Evolutionary conservation across 1,140 invertebrate species (phyloP), one percentile per base, ranked within the genome.

Genomic region (Drosophila mojavensis): DNA sequence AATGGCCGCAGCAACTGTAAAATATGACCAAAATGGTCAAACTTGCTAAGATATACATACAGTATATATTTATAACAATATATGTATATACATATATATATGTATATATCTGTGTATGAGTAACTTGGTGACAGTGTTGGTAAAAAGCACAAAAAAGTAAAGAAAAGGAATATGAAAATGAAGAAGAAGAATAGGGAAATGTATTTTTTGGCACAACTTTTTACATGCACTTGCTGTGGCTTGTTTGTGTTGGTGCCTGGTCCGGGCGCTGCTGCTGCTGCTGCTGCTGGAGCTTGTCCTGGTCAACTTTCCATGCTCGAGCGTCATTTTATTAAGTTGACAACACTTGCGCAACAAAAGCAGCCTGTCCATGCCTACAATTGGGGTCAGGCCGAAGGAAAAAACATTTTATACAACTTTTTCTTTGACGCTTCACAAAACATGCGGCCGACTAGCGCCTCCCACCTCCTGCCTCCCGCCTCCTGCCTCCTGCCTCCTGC

Each of bases 241-340:
- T 48, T 79, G 66, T 75, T 62, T 48, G 78, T 60, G 56, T 73
- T 58, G 48, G 48, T 50, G 48, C 17, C 24, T 45, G 60, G 20
- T 60, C 47, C 28, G 0, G 28, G 4, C 4, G 33, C 33, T 80
- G 71, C 11, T 30, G 28, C 64, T 28, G 51, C 3, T 50, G 20
- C 33, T 10, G 24, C 15, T 33, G 64, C 30, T 39, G 10, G 10
- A 4, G 60, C 45, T 67, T 53, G 71, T 50, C 61, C 75, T 73
- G 83, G 83, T 89, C 83, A 88, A 88, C 82, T 86, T 88, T 83
- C 82, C 79, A 83, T 86, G 83, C 73, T 88, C 79, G 79, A 85
- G 82, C 82, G 67, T 79, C 79, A 66, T 88, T 88, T 86, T 86
- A 86, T 86, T 86, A 83, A 86, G 83, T 88, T 86, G 83, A 79